Evolutionary conservation across 2,888 invertebrate species (phyloP).

Genomic region (Drosophila meridiana): DNA sequence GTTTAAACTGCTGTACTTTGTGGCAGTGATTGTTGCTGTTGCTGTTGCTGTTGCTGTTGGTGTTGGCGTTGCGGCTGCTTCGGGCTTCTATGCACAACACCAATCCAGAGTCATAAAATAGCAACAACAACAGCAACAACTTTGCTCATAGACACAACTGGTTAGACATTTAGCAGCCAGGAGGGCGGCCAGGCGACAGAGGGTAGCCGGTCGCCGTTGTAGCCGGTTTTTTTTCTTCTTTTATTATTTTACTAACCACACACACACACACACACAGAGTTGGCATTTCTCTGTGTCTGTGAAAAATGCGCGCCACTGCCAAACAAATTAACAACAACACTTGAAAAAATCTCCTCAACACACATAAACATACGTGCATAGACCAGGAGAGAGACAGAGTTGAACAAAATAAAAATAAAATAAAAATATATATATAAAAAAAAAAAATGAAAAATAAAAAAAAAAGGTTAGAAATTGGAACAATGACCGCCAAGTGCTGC

Average conservation of each 20-base stretch:
- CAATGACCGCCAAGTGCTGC: slow-evolving; percentile 75
- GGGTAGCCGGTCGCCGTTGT: slow-evolving; percentile 36
- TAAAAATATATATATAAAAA: slow-evolving; percentile 42
- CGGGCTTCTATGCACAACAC: slow-evolving; percentile 69
- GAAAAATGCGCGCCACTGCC: slow-evolving; percentile 66
- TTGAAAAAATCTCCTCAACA: slow-evolving; percentile 60
- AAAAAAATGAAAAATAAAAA: slow-evolving; percentile 31
- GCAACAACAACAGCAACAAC: slow-evolving; percentile 38
- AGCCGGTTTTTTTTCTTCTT: slow-evolving; percentile 40
- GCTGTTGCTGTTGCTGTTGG: slow-evolving; percentile 37
- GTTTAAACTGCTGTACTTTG: slow-evolving; percentile 68
- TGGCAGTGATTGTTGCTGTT: slow-evolving; percentile 50
- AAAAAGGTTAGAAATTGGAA: slow-evolving; percentile 76
- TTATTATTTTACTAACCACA: slow-evolving; percentile 41
- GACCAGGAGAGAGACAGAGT: slow-evolving; percentile 34
- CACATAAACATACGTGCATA: slow-evolving; percentile 39
- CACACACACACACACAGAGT: slow-evolving; percentile 27
- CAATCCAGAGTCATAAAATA: slow-evolving; percentile 67
- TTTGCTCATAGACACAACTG: slow-evolving; percentile 58
- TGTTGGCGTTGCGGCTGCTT: slow-evolving; percentile 50
- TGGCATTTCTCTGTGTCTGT: slow-evolving; percentile 58
- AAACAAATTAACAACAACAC: slow-evolving; percentile 76
- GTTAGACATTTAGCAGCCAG: slow-evolving; percentile 52
- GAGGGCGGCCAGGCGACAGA: slow-evolving; percentile 17
- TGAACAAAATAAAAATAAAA: slow-evolving; percentile 60